Evolutionary conservation across 2,113 vertebrate species (phyloP).

Genomic region (Oophaga pumilio): DNA sequence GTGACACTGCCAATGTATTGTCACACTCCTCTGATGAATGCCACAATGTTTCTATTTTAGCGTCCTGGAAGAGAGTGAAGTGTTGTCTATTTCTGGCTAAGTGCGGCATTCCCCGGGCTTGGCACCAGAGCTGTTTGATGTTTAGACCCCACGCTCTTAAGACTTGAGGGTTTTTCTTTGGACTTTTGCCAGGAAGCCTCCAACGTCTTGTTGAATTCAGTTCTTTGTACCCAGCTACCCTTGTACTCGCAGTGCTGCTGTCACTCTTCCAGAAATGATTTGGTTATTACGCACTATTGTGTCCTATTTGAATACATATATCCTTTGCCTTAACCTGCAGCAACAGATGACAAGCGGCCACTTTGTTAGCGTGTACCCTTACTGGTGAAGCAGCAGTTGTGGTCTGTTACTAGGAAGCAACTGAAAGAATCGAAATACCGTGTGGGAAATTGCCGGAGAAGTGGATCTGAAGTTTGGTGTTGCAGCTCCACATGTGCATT

Average conservation of each 20-base stretch:
- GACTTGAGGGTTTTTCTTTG: conserved; percentile 57
- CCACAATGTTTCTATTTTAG: conserved; percentile 63
- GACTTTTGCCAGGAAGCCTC: conserved; percentile 52
- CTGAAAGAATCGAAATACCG: too few species aligned
- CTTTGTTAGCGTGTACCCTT: background rate
- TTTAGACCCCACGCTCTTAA: conserved; percentile 50
- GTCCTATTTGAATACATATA: background rate
- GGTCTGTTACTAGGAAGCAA: too few species aligned
- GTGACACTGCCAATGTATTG: conserved; percentile 46
- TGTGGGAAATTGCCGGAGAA: too few species aligned
- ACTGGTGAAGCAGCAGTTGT: too few species aligned
- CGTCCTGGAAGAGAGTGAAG: conserved; percentile 58
- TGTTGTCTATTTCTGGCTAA: conserved; percentile 64
- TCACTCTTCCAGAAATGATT: background rate
- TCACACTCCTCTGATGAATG: conserved; percentile 50
- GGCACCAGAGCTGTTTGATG: conserved; percentile 60
- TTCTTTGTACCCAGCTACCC: conserved; percentile 41
- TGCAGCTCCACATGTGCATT: background rate
- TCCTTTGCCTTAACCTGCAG: too few species aligned
- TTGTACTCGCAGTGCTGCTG: conserved; percentile 22
- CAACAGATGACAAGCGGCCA: too few species aligned
- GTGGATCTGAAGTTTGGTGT: background rate
- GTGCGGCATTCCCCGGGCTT: conserved; percentile 63
- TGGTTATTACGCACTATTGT: background rate
- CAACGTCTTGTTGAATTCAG: conserved; percentile 41